Conservation (phyloP, 2,888 invertebrate genomes). For the Acleris cristana region DNA sequence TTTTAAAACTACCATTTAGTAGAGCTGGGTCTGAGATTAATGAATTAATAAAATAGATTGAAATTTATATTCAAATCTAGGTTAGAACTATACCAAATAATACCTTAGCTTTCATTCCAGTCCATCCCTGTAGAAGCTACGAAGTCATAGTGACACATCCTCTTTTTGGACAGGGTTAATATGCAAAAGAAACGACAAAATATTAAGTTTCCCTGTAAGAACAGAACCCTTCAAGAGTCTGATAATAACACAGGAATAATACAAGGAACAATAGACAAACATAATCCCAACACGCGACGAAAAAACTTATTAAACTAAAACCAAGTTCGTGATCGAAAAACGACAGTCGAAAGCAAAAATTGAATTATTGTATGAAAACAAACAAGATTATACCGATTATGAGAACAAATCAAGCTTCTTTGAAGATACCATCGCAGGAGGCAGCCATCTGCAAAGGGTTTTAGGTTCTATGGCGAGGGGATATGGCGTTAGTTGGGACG, state of each 20-base stretch:
- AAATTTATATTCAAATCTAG: too few relatives aligned
- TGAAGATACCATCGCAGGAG: conserved; percentile 14
- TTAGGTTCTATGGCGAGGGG: not conserved
- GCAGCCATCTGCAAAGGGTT: not conserved
- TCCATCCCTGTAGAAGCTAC: too few relatives aligned
- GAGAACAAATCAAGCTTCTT: conserved; percentile 12
- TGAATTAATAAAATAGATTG: too few relatives aligned
- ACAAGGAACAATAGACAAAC: conserved; percentile 1
- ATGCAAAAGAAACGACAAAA: too few relatives aligned
- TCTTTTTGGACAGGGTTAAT: too few relatives aligned
- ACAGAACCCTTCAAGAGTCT: not conserved
- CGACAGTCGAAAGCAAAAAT: conserved; percentile 14
- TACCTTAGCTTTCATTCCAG: too few relatives aligned
- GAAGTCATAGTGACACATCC: too few relatives aligned
- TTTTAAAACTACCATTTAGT: too few relatives aligned
- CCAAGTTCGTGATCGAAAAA: conserved; percentile 25
- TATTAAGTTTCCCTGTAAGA: too few relatives aligned
- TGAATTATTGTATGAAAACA: conserved; percentile 26
- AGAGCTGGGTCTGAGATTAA: too few relatives aligned
- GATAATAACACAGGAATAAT: conserved; percentile 1
- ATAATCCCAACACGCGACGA: conserved; percentile 6
- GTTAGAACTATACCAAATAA: too few relatives aligned
- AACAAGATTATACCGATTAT: conserved; percentile 16
- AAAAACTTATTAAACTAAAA: conserved; percentile 23
- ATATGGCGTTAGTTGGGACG: conserved; percentile 2